Evolutionary conservation across 2,113 vertebrate genomes (phyloP).

Genomic region (Struthidea cinerea): DNA sequence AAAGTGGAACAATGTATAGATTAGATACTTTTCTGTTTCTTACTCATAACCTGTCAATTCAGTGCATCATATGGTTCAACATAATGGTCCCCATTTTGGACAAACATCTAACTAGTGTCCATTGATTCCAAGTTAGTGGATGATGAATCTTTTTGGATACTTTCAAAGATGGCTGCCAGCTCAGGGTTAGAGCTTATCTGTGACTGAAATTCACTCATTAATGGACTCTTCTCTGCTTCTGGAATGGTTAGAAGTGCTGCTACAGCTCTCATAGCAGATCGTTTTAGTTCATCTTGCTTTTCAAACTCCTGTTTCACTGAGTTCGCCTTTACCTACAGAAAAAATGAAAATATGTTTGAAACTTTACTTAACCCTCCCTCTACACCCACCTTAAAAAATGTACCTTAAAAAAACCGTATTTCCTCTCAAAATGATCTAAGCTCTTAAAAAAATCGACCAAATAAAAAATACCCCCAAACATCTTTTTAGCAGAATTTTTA

Average conservation of each 20-base stretch:
- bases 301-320: constrained; percentile 99
- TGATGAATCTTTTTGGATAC: constrained; percentile 97
- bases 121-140: constrained; percentile 98
- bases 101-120: constrained; percentile 93
- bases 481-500: background rate
- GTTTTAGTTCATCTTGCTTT: constrained; percentile 97
- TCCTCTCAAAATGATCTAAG: background rate
- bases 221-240: constrained; percentile 97
- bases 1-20: constrained; percentile 83
- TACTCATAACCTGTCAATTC: constrained; percentile 82
- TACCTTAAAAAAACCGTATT: accelerated
- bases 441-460: background rate
- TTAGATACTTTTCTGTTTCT: constrained; percentile 76
- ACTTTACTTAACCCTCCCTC: background rate
- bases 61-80: constrained; percentile 91
- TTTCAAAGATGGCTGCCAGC: constrained; percentile 97
- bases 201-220: constrained; percentile 99
- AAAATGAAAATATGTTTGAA: background rate
- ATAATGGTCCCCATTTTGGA: constrained; percentile 75
- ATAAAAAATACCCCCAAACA: background rate
- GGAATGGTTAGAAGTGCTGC: constrained; percentile 95
- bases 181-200: constrained; percentile 98
- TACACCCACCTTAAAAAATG: background rate
- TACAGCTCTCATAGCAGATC: constrained; percentile 97
- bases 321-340: constrained; percentile 91